These are phyloP conservation scores for Zoanthus sociatus DNA, from an alignment of 92 coral and sea anemone genomes.

Conservation along the genomic window DNA sequence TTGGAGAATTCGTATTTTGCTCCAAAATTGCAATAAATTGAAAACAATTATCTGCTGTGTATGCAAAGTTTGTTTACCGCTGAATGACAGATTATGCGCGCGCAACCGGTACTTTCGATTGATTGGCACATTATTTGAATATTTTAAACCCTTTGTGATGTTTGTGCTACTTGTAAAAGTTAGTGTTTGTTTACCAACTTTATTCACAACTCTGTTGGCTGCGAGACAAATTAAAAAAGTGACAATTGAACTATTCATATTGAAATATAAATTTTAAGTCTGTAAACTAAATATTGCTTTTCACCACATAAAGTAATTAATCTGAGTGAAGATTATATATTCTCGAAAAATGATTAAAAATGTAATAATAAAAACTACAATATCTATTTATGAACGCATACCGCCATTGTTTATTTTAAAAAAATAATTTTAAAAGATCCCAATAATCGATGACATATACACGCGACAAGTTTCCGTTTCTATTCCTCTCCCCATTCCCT, in stretches of 20 bases:
- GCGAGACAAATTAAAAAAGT: neutral
- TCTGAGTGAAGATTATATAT: no score
- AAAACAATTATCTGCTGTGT: neutral
- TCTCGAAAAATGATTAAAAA: no score
- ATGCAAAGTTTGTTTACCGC: conserved; percentile 26
- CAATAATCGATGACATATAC: no score
- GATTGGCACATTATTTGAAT: conserved; percentile 33
- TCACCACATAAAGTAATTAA: no score
- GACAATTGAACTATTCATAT: neutral
- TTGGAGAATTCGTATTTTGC: neutral
- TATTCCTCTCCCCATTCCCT: no score
- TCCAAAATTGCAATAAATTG: neutral
- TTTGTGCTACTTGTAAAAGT: neutral
- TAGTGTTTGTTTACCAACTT: neutral
- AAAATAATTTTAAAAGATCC: no score
- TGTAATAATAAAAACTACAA: no score
- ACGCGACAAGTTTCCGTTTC: no score
- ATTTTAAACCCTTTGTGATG: neutral
- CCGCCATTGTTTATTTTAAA: no score
- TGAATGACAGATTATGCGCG: conserved; percentile 42
- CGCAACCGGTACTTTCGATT: conserved; percentile 9
- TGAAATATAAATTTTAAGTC: neutral
- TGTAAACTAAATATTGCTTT: no score
- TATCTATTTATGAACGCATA: no score
- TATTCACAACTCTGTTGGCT: neutral